These are phyloP conservation scores for Lapara coniferarum DNA, from an alignment of 2,888 invertebrate genomes.

Conservation along the genomic window DNA sequence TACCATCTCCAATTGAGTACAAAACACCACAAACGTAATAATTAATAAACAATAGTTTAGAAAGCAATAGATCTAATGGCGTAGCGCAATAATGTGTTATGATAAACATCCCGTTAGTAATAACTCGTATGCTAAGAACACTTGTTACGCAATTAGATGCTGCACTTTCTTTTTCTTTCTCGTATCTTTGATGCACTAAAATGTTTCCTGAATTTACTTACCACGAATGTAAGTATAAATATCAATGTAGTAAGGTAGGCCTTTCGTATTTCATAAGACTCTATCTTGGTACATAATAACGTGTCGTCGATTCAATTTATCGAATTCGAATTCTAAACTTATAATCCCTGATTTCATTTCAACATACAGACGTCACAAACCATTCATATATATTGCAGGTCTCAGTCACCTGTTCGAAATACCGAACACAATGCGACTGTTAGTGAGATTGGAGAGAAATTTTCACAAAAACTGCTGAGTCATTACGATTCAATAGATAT, in stretches of 20 bases:
- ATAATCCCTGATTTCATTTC: neutral
- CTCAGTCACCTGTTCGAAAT: too few relatives aligned
- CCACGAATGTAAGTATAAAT: too few relatives aligned
- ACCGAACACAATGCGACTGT: neutral
- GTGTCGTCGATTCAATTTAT: too few relatives aligned
- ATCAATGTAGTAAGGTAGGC: too few relatives aligned
- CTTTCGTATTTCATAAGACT: too few relatives aligned
- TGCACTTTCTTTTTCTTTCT: constrained; percentile 15
- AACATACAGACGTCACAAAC: neutral
- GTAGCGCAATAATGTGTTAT: neutral
- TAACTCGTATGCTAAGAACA: constrained; percentile 1
- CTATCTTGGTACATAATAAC: too few relatives aligned
- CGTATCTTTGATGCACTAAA: neutral
- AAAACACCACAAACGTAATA: neutral
- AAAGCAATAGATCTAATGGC: neutral
- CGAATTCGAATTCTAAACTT: neutral
- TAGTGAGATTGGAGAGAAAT: neutral
- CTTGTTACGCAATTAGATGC: constrained; percentile 4
- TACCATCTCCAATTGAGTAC: too few relatives aligned
- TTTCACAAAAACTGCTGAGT: constrained; percentile 4
- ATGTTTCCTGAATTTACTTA: neutral
- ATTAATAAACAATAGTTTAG: constrained; percentile 10
- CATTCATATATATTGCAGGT: too few relatives aligned
- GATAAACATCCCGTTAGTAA: neutral
- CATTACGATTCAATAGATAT: neutral